These are phyloP conservation scores for Ophiodon elongatus DNA, from an alignment of 2,113 vertebrate species.

Conservation along the genomic window DNA sequence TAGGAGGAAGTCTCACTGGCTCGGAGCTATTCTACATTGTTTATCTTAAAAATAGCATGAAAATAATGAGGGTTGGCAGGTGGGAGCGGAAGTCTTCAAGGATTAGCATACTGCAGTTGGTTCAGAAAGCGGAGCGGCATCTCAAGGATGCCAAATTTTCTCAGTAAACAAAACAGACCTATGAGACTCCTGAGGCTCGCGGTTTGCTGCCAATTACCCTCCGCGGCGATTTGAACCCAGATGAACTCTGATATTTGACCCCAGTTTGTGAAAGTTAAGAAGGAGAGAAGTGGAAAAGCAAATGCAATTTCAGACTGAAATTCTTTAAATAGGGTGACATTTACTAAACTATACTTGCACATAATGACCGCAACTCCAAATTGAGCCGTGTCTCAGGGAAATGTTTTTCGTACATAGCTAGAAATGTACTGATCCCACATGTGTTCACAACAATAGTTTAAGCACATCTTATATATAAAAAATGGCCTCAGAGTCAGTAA, in stretches of 20 bases:
- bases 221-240: conserved; percentile 6
- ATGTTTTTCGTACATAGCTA: neutral
- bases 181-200: conserved; percentile 31
- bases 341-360: neutral
- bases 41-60: conserved; percentile 74
- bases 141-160: conserved; percentile 66
- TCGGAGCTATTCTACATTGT: conserved; percentile 63
- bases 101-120: conserved; percentile 67
- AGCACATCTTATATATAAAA: neutral
- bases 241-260: conserved; percentile 8
- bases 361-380: neutral
- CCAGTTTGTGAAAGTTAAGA: neutral
- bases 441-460: neutral
- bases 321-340: neutral
- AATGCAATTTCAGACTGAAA: neutral
- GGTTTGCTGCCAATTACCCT: conserved; percentile 54
- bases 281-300: neutral
- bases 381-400: neutral
- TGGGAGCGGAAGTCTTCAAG: conserved; percentile 69
- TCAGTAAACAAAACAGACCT: conserved; percentile 68
- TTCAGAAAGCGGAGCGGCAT: conserved; percentile 59
- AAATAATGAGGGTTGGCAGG: conserved; percentile 79
- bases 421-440: neutral
- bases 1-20: conserved; percentile 52
- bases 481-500: neutral